These are phyloP conservation scores for Poecile montanus DNA, from an alignment of 2,797 vertebrate genomes.

Conservation along the genomic window DNA sequence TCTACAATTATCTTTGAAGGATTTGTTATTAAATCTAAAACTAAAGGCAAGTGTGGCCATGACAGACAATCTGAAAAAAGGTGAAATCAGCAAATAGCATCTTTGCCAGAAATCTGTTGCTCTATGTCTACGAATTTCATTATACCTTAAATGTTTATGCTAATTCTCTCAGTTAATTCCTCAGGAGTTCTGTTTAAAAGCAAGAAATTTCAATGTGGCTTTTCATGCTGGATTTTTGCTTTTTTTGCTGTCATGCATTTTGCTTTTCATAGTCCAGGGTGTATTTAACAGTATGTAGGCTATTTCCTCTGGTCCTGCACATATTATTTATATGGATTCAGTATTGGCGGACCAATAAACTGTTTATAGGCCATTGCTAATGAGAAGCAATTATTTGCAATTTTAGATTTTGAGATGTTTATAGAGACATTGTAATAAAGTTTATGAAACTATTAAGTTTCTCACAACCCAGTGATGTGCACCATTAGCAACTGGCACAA, in stretches of 20 bases:
- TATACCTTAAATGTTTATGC: not conserved
- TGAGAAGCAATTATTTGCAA: constrained; percentile 56
- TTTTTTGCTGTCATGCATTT: not conserved
- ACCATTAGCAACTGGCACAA: not conserved
- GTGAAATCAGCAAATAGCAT: not conserved
- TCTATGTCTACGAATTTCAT: not conserved
- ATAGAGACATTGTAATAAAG: constrained; percentile 2
- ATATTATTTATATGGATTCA: constrained; percentile 41
- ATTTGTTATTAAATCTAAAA: not conserved
- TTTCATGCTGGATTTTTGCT: not conserved
- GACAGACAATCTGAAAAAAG: not conserved
- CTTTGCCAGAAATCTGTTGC: not conserved
- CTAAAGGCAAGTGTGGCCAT: not conserved
- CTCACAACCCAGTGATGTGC: not conserved
- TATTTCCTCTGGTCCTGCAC: not conserved
- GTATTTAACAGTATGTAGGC: not conserved
- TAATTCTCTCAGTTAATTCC: not conserved
- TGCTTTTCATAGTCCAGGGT: not conserved
- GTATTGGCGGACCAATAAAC: constrained; percentile 56
- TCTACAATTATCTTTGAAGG: not conserved
- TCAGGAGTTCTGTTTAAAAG: not conserved
- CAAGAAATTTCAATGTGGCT: not conserved
- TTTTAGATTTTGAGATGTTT: constrained; percentile 44
- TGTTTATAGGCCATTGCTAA: constrained; percentile 61
- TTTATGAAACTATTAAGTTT: constrained; percentile 22